Conservation (phyloP, 53 echinoderm and acorn worm species). For the Actinopyga echinites region DNA sequence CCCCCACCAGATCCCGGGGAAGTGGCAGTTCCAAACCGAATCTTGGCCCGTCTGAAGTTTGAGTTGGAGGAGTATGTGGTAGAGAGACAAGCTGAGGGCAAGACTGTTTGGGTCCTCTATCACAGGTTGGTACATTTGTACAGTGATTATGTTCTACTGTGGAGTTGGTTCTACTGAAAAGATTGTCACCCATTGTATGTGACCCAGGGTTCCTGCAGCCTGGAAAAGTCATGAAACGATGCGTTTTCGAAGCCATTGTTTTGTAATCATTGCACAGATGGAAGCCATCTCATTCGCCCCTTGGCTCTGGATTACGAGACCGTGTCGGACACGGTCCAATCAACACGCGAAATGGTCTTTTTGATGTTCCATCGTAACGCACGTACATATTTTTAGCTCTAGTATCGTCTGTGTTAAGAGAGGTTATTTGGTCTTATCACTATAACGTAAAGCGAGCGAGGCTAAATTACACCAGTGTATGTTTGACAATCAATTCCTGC, state of each 20-base stretch:
- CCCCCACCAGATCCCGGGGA: conserved; percentile 79
- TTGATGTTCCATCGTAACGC: too few species aligned
- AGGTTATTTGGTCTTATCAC: too few species aligned
- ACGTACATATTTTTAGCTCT: too few species aligned
- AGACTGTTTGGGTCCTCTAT: conserved; percentile 88
- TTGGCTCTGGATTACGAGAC: neutral
- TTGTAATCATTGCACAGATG: neutral
- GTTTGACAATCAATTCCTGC: too few species aligned
- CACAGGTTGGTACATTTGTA: conserved; percentile 64
- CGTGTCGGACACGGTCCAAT: conserved; percentile 34
- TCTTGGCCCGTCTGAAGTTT: conserved; percentile 91
- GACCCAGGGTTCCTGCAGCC: too few species aligned
- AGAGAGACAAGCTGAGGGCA: conserved; percentile 86
- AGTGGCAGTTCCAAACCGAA: conserved; percentile 81
- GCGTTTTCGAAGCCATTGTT: neutral
- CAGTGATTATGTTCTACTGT: neutral
- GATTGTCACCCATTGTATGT: too few species aligned
- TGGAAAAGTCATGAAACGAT: too few species aligned
- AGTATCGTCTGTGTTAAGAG: too few species aligned
- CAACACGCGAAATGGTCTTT: neutral
- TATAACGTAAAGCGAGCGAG: too few species aligned
- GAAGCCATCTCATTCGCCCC: neutral
- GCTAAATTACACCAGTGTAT: too few species aligned
- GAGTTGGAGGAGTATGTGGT: conserved; percentile 93
- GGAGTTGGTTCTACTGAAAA: neutral